Evolutionary conservation across 2,113 vertebrate species (phyloP).

Genomic region (Cepphus grylle): DNA sequence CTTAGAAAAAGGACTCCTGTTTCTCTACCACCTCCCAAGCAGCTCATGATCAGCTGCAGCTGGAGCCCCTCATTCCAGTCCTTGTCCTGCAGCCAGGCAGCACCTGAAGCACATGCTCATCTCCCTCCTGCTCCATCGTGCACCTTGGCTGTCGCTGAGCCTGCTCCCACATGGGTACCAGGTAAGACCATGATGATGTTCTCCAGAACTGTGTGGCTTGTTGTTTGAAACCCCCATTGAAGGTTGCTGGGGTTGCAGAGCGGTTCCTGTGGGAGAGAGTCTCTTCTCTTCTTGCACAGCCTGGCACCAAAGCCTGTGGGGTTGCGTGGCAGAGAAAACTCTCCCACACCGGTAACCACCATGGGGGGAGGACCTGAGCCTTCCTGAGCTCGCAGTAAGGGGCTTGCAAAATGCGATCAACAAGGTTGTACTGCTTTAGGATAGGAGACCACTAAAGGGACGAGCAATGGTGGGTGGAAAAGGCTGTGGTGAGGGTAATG

Average conservation of each 20-base stretch:
- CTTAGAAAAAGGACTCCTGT: not conserved
- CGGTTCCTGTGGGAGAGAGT: accelerated
- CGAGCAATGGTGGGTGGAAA: not conserved
- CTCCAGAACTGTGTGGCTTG: not conserved
- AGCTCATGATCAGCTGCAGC: not conserved
- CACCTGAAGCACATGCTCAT: not conserved
- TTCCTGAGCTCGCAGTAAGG: not conserved
- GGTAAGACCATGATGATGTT: not conserved
- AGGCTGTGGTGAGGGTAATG: not conserved
- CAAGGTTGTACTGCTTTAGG: not conserved
- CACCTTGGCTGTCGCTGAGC: not conserved
- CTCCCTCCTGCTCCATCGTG: accelerated
- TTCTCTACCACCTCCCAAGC: not conserved
- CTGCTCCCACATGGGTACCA: accelerated
- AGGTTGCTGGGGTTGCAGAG: not conserved
- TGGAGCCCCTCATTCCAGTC: not conserved
- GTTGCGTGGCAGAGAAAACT: not conserved
- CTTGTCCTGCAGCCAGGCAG: not conserved
- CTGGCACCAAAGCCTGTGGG: not conserved
- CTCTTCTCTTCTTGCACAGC: not conserved
- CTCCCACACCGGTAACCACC: accelerated
- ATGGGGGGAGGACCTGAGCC: not conserved
- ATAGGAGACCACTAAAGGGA: not conserved
- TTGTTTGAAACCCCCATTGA: not conserved
- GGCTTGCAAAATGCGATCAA: not conserved